Evolutionary conservation across 2,888 invertebrate species (phyloP).

Genomic region (Adelognathus sp.): DNA sequence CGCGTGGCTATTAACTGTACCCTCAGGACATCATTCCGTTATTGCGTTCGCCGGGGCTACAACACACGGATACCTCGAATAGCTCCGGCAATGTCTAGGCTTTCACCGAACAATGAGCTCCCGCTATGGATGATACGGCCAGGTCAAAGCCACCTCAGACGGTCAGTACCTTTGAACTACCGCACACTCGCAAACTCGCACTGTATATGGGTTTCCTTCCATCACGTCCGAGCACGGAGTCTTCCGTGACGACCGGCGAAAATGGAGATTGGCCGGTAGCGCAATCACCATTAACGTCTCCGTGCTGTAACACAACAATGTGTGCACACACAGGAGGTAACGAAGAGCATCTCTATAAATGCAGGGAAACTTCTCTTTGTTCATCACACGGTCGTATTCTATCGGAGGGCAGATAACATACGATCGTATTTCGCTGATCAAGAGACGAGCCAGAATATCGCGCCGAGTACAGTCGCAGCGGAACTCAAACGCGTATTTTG

Average conservation of each 20-base stretch:
- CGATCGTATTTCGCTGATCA: too few relatives aligned
- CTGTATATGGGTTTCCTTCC: constrained; percentile 24
- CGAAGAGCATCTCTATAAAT: not conserved
- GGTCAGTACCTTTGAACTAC: not conserved
- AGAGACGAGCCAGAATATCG: too few relatives aligned
- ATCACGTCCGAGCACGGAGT: not conserved
- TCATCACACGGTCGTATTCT: too few relatives aligned
- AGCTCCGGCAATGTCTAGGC: not conserved
- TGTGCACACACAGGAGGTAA: not conserved
- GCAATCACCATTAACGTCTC: not conserved
- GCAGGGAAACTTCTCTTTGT: not conserved
- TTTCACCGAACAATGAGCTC: constrained; percentile 17
- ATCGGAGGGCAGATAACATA: too few relatives aligned
- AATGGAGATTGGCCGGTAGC: not conserved
- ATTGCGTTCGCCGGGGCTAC: constrained; percentile 1
- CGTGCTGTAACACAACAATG: not conserved
- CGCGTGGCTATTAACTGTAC: not conserved
- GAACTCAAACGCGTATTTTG: too few relatives aligned
- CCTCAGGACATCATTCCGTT: not conserved
- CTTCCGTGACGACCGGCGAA: not conserved
- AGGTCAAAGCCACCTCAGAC: not conserved
- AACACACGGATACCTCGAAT: not conserved
- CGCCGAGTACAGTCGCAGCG: too few relatives aligned
- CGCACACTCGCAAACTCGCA: not conserved
- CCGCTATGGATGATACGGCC: not conserved